Percentiles rank a stretch among this genome's conserved stretches.
Evolutionary conservation across 2,888 invertebrate species (phyloP).

Genomic region (Noctua janthina): DNA sequence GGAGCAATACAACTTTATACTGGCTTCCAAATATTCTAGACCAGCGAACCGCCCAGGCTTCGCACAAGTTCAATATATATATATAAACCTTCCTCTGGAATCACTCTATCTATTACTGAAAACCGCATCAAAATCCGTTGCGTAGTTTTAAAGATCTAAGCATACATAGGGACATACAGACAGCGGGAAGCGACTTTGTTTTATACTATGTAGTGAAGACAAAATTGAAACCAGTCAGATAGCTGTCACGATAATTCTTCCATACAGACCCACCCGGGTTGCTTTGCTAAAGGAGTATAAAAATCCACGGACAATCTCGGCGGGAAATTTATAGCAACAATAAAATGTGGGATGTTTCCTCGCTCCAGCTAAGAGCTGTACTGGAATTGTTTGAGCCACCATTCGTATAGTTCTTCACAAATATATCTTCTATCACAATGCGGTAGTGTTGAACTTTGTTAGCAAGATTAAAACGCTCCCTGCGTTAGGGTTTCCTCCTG

Average conservation of each 20-base stretch:
- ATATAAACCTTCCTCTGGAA: too few species aligned
- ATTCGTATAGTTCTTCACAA: conserved; percentile 66
- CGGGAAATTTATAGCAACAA: conserved; percentile 89
- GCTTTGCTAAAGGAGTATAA: conserved; percentile 78
- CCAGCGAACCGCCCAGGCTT: too few species aligned
- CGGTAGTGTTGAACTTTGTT: conserved; percentile 63
- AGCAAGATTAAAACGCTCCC: conserved; percentile 63
- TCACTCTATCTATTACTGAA: too few species aligned
- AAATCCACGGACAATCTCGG: conserved; percentile 88
- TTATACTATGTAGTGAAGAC: not conserved
- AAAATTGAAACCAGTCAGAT: conserved; percentile 60
- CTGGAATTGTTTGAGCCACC: conserved; percentile 66
- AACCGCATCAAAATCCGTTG: too few species aligned
- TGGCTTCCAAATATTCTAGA: conserved; percentile 40
- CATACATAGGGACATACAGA: too few species aligned
- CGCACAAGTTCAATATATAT: too few species aligned
- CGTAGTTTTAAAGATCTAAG: too few species aligned
- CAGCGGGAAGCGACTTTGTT: too few species aligned
- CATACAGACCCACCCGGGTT: conserved; percentile 49
- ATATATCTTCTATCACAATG: conserved; percentile 68
- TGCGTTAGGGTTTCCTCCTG: conserved; percentile 48
- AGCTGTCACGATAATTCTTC: conserved; percentile 66
- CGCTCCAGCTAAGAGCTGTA: conserved; percentile 79
- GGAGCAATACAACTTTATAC: conserved; percentile 43
- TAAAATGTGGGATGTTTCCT: conserved; percentile 88